Evolutionary conservation across 2,113 vertebrate genomes (phyloP).

Genomic region (Leptocoma aspasia): DNA sequence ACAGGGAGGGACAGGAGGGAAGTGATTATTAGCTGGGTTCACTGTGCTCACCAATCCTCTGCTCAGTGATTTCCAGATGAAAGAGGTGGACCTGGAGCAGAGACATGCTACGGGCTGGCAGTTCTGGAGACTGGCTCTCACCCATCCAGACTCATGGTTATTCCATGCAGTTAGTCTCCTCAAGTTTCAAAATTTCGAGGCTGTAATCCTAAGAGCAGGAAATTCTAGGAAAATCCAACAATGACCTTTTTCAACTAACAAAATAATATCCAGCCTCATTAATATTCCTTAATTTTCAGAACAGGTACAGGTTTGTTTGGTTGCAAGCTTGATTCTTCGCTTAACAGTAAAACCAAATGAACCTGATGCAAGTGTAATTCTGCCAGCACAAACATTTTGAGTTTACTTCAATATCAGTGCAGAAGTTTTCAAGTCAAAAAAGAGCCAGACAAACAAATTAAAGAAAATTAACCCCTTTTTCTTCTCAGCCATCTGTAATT

Average conservation of each 20-base stretch:
- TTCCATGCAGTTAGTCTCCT: not conserved
- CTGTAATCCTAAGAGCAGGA: not conserved
- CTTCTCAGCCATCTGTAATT: not conserved
- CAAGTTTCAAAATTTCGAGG: not conserved
- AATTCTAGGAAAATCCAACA: not conserved
- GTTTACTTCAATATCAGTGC: not conserved
- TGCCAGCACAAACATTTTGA: not conserved
- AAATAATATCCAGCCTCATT: not conserved
- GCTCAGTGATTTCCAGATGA: not conserved
- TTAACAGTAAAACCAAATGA: not conserved
- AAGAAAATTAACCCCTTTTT: not conserved
- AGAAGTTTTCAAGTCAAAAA: not conserved
- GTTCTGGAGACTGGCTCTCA: not conserved
- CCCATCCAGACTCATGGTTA: not conserved
- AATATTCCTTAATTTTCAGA: not conserved
- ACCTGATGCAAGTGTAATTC: not conserved
- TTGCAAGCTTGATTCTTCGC: not conserved
- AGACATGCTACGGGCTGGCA: not conserved
- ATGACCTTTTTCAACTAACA: not conserved
- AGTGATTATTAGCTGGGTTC: not conserved
- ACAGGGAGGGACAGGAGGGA: accelerated
- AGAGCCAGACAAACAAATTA: not conserved
- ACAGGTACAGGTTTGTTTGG: not conserved
- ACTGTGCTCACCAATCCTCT: not conserved
- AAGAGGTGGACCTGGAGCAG: not conserved